phyloP scores from a whole-genome alignment of 2,797 vertebrate genomes.

The Spinus olivaceus region DNA sequence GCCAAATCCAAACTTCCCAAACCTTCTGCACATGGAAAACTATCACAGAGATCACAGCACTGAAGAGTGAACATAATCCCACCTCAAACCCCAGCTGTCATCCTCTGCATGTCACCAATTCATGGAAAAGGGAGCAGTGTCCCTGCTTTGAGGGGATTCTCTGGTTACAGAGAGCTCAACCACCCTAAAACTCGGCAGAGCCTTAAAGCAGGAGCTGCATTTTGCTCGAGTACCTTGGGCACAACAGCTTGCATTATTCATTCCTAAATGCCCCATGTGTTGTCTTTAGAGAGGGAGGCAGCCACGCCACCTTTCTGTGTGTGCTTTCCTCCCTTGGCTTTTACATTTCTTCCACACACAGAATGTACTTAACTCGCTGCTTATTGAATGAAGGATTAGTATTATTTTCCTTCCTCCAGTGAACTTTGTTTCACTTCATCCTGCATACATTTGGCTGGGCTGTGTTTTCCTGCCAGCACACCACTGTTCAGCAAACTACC shows the following conservation, averaged over 20 bases:
- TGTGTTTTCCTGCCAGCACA: constrained; percentile 72
- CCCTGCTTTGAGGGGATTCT: not conserved
- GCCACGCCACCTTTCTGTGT: constrained; percentile 42
- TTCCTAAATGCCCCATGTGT: constrained; percentile 9
- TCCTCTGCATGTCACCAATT: not conserved
- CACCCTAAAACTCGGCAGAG: not conserved
- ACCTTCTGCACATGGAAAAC: not conserved
- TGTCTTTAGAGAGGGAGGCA: constrained; percentile 41
- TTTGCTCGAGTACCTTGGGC: not conserved
- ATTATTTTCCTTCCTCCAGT: constrained; percentile 76
- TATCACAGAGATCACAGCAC: rapidly evolving
- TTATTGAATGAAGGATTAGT: constrained; percentile 77
- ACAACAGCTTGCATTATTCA: not conserved
- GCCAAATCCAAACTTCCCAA: not conserved
- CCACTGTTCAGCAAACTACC: constrained; percentile 63
- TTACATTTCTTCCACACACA: constrained; percentile 50
- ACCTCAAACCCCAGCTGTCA: not conserved
- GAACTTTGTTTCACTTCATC: constrained; percentile 76
- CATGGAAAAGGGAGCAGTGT: not conserved
- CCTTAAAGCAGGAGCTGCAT: not conserved
- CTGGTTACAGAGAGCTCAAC: not conserved
- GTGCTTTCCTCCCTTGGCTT: constrained; percentile 56
- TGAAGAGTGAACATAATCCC: not conserved
- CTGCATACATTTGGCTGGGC: constrained; percentile 65
- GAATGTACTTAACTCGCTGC: constrained; percentile 64